A percentile compares a stretch with the other conserved stretches of the same genome.
Conservation (phyloP, 2,797 vertebrate genomes). For the Channallabes apus region DNA sequence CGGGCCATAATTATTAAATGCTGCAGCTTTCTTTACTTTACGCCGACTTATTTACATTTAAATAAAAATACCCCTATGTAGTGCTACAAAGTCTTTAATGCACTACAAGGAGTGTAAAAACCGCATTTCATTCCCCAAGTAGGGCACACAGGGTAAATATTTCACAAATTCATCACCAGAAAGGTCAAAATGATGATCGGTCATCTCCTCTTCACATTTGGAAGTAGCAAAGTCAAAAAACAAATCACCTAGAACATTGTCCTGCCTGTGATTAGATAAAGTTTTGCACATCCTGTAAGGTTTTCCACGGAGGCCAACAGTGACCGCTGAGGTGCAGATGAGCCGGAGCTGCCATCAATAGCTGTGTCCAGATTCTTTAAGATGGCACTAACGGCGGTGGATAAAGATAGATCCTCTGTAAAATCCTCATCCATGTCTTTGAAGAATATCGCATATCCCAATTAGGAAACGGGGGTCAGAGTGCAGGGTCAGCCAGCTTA, state of each 20-base stretch:
- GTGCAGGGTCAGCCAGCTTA: too few relatives aligned
- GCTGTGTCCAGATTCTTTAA: too few relatives aligned
- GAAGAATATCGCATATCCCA: too few relatives aligned
- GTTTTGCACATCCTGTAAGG: conserved; percentile 48
- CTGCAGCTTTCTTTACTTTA: too few relatives aligned
- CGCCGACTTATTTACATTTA: too few relatives aligned
- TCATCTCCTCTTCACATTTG: conserved; percentile 72
- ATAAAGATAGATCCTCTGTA: too few relatives aligned
- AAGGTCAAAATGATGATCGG: conserved; percentile 34
- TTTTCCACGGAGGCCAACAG: conserved; percentile 69
- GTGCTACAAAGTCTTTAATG: neutral
- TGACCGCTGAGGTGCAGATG: conserved; percentile 54
- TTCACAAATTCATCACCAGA: conserved; percentile 59
- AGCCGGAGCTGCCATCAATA: conserved; percentile 5
- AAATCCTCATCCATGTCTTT: too few relatives aligned
- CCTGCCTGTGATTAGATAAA: conserved; percentile 64
- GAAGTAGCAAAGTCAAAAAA: conserved; percentile 81
- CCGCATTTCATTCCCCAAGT: conserved; percentile 38
- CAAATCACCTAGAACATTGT: conserved; percentile 75
- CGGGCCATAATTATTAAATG: too few relatives aligned
- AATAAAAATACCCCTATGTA: too few relatives aligned
- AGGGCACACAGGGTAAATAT: conserved; percentile 63
- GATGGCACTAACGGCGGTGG: too few relatives aligned
- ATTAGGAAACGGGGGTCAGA: too few relatives aligned
- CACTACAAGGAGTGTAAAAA: conserved; percentile 7